Percentiles rank a stretch among this genome's conserved stretches.
phyloP scores from a whole-genome alignment of 2,113 vertebrate species.

The Ageneiosus marmoratus region DNA sequence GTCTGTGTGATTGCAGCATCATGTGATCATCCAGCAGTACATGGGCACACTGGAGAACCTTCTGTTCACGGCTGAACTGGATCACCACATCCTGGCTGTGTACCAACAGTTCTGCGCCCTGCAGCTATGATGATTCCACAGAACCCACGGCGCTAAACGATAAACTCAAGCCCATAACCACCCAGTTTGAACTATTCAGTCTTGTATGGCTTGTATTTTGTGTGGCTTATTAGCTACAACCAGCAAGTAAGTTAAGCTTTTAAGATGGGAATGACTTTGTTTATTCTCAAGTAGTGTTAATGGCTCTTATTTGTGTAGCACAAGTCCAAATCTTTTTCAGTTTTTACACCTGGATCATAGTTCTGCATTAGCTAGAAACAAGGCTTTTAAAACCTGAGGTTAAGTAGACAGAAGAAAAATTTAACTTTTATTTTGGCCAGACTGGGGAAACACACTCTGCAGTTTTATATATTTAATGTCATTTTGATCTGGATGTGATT shows the following conservation, averaged over 20 bases:
- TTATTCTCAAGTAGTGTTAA: slow-evolving; percentile 37
- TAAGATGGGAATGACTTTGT: slow-evolving; percentile 16
- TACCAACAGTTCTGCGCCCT: slow-evolving; percentile 98
- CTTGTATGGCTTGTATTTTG: slow-evolving; percentile 49
- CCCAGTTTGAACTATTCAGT: not conserved
- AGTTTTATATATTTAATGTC: slow-evolving; percentile 71
- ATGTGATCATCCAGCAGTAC: slow-evolving; percentile 97
- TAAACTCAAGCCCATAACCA: slow-evolving; percentile 3
- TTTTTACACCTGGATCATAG: slow-evolving; percentile 47
- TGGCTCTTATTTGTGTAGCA: slow-evolving; percentile 41
- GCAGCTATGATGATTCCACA: slow-evolving; percentile 78
- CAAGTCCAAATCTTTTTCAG: slow-evolving; percentile 27
- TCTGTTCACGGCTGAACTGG: slow-evolving; percentile 95
- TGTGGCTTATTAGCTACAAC: slow-evolving; percentile 42
- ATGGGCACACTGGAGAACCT: slow-evolving; percentile 97
- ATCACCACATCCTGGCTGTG: slow-evolving; percentile 93
- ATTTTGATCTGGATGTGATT: slow-evolving; percentile 60
- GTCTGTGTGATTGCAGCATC: slow-evolving; percentile 78
- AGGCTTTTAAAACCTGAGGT: slow-evolving; percentile 57
- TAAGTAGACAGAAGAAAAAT: not conserved
- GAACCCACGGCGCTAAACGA: not conserved
- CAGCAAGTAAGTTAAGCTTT: slow-evolving; percentile 16
- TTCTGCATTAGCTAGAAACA: slow-evolving; percentile 29
- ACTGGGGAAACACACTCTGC: slow-evolving; percentile 49
- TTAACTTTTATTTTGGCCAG: slow-evolving; percentile 43